Conservation (phyloP, 2,888 invertebrate genomes). For the Sphinx pinastri region DNA sequence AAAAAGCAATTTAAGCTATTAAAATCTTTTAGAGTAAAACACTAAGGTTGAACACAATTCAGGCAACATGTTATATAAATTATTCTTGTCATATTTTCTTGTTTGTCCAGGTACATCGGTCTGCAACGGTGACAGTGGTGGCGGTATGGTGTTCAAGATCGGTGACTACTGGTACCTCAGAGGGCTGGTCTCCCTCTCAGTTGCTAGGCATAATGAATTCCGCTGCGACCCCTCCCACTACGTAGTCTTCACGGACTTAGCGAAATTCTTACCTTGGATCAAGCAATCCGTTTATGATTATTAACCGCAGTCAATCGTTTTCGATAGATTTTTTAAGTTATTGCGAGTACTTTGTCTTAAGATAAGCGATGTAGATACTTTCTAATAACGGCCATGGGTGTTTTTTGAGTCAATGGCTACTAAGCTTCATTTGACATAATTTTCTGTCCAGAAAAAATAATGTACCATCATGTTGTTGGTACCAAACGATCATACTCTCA, state of each 20-base stretch:
- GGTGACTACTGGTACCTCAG: conserved; percentile 72
- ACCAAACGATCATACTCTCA: too few species aligned
- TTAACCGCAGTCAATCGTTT: conserved; percentile 31
- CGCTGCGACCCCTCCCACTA: conserved; percentile 85
- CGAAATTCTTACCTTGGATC: conserved; percentile 84
- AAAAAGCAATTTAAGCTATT: too few species aligned
- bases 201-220: conserved; percentile 82
- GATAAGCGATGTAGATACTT: too few species aligned
- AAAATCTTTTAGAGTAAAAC: too few species aligned
- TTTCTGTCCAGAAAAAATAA: too few species aligned
- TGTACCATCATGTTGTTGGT: too few species aligned
- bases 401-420: too few species aligned
- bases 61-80: not conserved
- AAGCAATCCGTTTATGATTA: conserved; percentile 54
- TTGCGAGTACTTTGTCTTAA: not conserved
- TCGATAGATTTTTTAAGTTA: not conserved
- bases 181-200: conserved; percentile 84
- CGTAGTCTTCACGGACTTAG: conserved; percentile 85
- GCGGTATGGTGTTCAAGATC: conserved; percentile 77
- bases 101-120: conserved; percentile 80
- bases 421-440: too few species aligned
- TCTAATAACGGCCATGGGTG: too few species aligned
- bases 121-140: conserved; percentile 83
- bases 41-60: too few species aligned
- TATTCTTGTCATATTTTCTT: not conserved